Evolutionary conservation across 2,113 vertebrate genomes (phyloP), one percentile per base, ranked within the genome.

Genomic region (Pyxicephalus adspersus): DNA sequence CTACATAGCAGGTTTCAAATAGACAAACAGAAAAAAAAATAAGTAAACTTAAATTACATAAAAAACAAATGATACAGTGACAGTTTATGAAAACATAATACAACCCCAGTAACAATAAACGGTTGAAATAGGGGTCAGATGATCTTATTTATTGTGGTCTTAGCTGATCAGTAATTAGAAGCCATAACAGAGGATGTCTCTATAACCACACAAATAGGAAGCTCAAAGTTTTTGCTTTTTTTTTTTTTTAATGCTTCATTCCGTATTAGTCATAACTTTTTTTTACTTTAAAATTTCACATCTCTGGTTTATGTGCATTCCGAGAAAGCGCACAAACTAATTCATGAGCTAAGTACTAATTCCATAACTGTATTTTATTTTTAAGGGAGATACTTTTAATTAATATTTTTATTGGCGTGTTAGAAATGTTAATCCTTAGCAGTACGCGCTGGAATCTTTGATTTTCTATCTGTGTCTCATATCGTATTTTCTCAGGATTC

Each of bases 341-440:
- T 74, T 74, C 71, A 74, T 74, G 57, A 74, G 71, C 71, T 74
- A 74, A 74, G 71, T 74, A 74, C 71, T 89, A 89, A 89, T 90
- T 88, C 88, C 87, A 85, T 86, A 90, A 83, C 72, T 87, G 82
- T 38, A 51, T 88, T 90, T 79, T 74, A 74, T 74, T 58, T 68
- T 90, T 89, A 90, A 91, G 84, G 90, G 92, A 90, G 87, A 91
- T 93, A 92, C 91, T 94, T 90, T 93, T 92, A 90, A 93, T 93
- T 91, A 92, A 85, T 79, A 91, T 92, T 90, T 89, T 81, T 83
- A 88, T 89, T 89, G 84, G 76, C 81, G 87, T 87, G 58, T 87
- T 87, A 88, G 89, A 90, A 87, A 89, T 89, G 77, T 85, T 93
- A 92, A 92, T 93, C 88, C 88, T 85, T 89, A 84, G 84, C 85